Base-by-base conservation (phyloP, 2,113 vertebrate genomes). In the Tricholaema leucomelas region DNA sequence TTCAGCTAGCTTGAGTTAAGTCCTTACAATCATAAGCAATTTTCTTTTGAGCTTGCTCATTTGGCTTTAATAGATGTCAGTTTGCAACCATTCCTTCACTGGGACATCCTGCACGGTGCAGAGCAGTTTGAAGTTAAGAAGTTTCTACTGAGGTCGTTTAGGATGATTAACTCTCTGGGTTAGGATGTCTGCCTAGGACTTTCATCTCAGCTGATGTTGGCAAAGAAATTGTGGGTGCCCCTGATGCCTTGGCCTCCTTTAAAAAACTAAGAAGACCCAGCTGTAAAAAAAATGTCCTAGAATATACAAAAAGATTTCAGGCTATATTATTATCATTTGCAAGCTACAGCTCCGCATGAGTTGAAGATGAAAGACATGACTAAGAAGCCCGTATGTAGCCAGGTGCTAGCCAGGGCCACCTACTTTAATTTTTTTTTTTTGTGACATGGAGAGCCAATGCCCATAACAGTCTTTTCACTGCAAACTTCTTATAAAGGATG, bases 1-100 rank as follows among this genome's bases (percentile, higher is more conserved):
- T 87, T 84, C 87, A 89, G 64, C 55, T 42, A 71, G 46, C 60
- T 89, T 66, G 42, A 72, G 40, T 14, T 15, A 78, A 69, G 24
- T 36, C 59, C 55, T 88, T 40, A 17, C 0, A 0, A 69, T 72
- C 61, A 33, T 0, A 5, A 81, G 44, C 27, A 61, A 79, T 63
- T 84, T 84, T 67, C 36, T 71, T 75, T 27, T 65, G 38, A 81
- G 70, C 35, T 61, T 75, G 73, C 48, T 79, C 69, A 38, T 60
- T 92, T 69, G 5, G 2, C 60, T 60, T 85, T 44, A 75, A 36
- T 8, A 58, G 66, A 33, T 35, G n/a, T 44, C 58, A 84, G 66
- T 61, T 73, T 2, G 12, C 28, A 18, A 15, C 9, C 28, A 17
- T 7, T 56, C 77, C 56, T 74, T 65, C 15, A 19, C 54, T 23